Base-by-base conservation (phyloP, 2,888 invertebrate genomes). In the Torymus aiolomorphi region DNA sequence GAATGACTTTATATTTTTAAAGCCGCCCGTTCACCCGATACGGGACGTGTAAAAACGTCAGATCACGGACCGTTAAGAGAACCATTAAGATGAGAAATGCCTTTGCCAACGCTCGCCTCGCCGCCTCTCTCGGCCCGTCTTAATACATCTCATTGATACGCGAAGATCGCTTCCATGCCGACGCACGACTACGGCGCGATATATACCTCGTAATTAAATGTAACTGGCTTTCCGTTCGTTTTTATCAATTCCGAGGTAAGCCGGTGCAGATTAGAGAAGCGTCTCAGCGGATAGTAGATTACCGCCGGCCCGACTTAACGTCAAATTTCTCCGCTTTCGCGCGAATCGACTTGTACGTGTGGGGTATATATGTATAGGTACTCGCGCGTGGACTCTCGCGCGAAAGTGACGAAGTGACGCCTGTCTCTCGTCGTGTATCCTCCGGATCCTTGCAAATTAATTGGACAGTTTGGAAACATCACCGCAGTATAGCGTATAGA, bases 401-500 rank as follows among this genome's bases (percentile, higher is more conserved):
- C 70, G 52, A 74, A 79, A 69, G 63, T 79, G 74, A 74, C 74
- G 49, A 57, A 75, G 75, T 65, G 65, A 56, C 65, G 70, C 65
- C 52, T 31, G 59, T 73, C 73, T 73, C 73, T 73, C 62, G 77
- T 71, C 56, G 62, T 63, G 61, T 42, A 42, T 42, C 42, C 42
- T 42, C 11, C 42, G 13, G 20, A 10, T 49, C 49, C 75, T 66
- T 16, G 75, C 51, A 61, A 76, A 80, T 80, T 80, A 76, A 80
- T 80, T 75, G 71, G 61, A 5, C 49, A 59, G 80, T 80, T 76
- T 56, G 54, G 66, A 54, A 54, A 54, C 65, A 52, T 71, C 71
- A 69, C 49, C 42, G 63, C 54, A 16, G 54, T 62, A 54, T 59
- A 61, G 62, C 59, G 31, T 72, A 54, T 59, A 42, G 8, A 42